Conservation (phyloP, 2,113 vertebrate genomes). For the Gymnogyps californianus region DNA sequence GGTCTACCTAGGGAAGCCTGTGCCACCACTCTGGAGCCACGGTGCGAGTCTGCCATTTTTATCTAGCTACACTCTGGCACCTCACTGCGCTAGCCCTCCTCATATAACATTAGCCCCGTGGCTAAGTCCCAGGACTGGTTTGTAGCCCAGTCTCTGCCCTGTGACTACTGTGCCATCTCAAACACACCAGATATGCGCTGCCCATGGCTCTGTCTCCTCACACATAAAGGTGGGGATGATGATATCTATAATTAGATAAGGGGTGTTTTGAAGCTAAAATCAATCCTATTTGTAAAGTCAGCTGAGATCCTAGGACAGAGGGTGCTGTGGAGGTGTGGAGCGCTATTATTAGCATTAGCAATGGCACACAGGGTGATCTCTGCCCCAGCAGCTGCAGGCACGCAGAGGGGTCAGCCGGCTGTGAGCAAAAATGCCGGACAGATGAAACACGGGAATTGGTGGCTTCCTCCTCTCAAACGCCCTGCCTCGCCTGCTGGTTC, state of each 20-base stretch:
- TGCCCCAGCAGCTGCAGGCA: background rate
- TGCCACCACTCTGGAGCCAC: accelerated
- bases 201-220: background rate
- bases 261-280: background rate
- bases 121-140: background rate
- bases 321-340: background rate
- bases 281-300: background rate
- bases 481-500: background rate
- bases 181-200: accelerated
- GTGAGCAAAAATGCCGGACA: accelerated
- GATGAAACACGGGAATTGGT: accelerated
- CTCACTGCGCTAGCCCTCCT: background rate
- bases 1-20: background rate
- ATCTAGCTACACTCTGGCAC: background rate
- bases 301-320: background rate
- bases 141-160: background rate
- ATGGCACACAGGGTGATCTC: background rate
- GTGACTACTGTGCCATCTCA: accelerated
- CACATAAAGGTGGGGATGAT: background rate
- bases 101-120: accelerated
- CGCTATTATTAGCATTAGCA: background rate
- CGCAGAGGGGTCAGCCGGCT: background rate
- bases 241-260: background rate
- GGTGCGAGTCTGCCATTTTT: accelerated
- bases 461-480: background rate